Percentiles rank a stretch among this genome's conserved stretches.
Conservation (phyloP, 2,888 invertebrate genomes). For the Scelioninae gen. 1 region DNA sequence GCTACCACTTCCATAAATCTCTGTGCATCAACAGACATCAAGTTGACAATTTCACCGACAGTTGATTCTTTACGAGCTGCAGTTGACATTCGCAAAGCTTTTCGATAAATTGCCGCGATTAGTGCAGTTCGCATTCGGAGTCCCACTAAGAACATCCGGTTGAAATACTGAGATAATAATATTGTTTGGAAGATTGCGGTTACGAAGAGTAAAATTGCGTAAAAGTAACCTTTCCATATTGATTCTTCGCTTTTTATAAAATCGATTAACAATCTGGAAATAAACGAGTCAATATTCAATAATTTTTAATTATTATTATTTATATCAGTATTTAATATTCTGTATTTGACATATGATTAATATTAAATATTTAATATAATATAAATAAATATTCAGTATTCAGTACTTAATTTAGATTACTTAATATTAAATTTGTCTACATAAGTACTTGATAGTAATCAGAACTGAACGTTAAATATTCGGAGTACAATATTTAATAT, state of each 20-base stretch:
- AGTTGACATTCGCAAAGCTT: conserved; percentile 92
- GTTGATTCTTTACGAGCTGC: conserved; percentile 92
- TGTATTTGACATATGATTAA: no score
- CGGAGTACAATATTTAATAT: no score
- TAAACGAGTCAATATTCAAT: no score
- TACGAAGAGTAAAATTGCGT: conserved; percentile 90
- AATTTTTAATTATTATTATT: no score
- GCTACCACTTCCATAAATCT: conserved; percentile 93
- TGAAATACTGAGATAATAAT: conserved; percentile 95
- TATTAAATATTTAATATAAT: no score
- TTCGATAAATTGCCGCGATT: conserved; percentile 95
- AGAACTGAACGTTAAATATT: no score
- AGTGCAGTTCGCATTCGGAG: conserved; percentile 95
- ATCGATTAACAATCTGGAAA: conserved; percentile 88
- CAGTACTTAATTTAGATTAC: no score
- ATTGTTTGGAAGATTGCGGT: conserved; percentile 92
- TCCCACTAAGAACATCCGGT: conserved; percentile 95
- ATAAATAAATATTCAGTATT: no score
- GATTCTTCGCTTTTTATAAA: conserved; percentile 88
- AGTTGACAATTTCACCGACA: conserved; percentile 95
- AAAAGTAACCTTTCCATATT: conserved; percentile 94
- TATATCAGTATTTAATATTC: no score
- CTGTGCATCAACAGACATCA: conserved; percentile 97
- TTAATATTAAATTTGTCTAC: no score
- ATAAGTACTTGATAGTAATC: no score